Conservation (phyloP, 2,113 vertebrate species). For the Barbus barbus region DNA sequence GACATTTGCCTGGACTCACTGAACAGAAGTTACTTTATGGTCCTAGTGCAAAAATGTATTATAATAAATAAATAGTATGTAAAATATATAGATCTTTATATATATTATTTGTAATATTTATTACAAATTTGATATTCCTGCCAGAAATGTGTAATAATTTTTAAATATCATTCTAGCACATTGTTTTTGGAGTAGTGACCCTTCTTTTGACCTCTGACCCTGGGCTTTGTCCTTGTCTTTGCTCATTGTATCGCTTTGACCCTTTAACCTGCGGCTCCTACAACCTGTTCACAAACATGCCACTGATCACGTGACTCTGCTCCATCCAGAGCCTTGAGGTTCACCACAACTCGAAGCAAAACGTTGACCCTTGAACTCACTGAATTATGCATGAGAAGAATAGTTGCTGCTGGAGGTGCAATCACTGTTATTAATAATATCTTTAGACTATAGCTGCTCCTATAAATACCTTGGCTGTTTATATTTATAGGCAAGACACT, state of each 20-base stretch:
- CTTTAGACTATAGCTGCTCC: not conserved
- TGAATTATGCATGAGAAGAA: conserved; percentile 39
- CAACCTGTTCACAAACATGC: conserved; percentile 25
- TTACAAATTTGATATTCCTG: not conserved
- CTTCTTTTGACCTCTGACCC: conserved; percentile 31
- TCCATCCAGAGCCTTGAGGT: conserved; percentile 26
- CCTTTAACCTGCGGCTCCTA: conserved; percentile 28
- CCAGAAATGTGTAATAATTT: not conserved
- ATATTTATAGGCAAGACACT: not conserved
- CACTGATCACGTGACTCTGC: conserved; percentile 18
- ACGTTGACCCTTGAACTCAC: conserved; percentile 38
- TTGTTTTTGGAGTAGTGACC: conserved; percentile 2
- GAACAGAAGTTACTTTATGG: not conserved
- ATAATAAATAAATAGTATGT: no score
- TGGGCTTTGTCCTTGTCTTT: conserved; percentile 21
- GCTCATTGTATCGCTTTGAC: conserved; percentile 34
- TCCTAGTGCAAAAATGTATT: not conserved
- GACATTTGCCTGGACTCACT: not conserved
- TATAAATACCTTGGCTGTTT: not conserved
- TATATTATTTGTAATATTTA: no score
- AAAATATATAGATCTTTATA: no score
- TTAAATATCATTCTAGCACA: conserved; percentile 17
- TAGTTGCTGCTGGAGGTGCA: conserved; percentile 16
- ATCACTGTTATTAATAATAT: not conserved
- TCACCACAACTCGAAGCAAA: conserved; percentile 23